Percentiles rank a stretch among this genome's conserved stretches.
These are phyloP conservation scores for Erythrolamprus reginae DNA, from an alignment of 2,113 vertebrate genomes.

Conservation along the genomic window DNA sequence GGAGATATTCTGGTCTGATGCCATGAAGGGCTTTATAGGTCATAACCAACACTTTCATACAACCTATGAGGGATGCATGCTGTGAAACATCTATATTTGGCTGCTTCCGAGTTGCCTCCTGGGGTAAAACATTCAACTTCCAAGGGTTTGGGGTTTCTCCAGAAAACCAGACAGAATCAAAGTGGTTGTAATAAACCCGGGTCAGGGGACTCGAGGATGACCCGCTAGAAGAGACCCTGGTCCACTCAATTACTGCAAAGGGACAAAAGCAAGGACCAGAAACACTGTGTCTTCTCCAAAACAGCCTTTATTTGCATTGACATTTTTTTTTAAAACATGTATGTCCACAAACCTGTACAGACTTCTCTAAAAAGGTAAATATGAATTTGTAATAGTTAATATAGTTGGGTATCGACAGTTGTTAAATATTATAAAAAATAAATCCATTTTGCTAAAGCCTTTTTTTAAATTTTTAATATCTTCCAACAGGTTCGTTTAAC, in stretches of 20 bases:
- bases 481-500: conserved; percentile 51
- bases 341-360: not conserved
- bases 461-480: conserved; percentile 45
- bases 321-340: not conserved
- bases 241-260: not conserved
- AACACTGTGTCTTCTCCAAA: not conserved
- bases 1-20: no score
- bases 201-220: not conserved
- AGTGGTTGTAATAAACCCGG: not conserved
- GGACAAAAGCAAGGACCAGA: not conserved
- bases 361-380: conserved; percentile 13
- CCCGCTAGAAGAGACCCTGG: not conserved
- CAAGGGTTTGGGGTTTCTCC: not conserved
- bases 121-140: not conserved
- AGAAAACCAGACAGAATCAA: not conserved
- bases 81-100: not conserved
- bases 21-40: no score
- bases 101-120: not conserved
- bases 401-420: not conserved
- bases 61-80: not conserved
- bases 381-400: not conserved
- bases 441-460: conserved; percentile 63
- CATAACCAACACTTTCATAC: no score
- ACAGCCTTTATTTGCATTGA: not conserved
- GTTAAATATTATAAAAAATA: conserved; percentile 78